Conservation (phyloP, 2,113 vertebrate genomes). For the Maccullochella peelii region DNA sequence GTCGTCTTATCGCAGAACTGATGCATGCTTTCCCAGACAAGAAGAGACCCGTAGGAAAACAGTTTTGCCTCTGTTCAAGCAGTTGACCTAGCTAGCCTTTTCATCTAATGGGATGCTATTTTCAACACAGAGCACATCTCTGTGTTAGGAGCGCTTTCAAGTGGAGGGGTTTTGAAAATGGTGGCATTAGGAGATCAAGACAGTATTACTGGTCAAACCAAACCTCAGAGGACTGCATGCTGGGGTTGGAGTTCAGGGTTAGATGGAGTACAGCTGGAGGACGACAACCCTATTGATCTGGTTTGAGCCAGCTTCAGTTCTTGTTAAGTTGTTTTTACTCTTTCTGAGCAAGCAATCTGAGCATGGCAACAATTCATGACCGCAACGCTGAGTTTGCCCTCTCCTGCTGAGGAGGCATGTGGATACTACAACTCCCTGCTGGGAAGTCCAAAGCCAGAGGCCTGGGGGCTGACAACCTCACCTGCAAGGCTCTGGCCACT, state of each 20-base stretch:
- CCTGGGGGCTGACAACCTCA: not conserved
- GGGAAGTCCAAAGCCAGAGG: constrained; percentile 9
- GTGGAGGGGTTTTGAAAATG: constrained; percentile 58
- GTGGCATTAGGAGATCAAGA: constrained; percentile 49
- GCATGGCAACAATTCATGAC: not conserved
- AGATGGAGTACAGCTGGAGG: not conserved
- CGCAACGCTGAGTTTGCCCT: constrained; percentile 14
- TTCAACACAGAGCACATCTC: constrained; percentile 72
- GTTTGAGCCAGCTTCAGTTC: constrained; percentile 8
- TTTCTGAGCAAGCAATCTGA: constrained; percentile 18
- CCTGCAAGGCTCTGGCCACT: constrained; percentile 37
- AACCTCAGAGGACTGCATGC: not conserved
- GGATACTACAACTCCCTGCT: constrained; percentile 26
- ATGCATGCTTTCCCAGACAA: constrained; percentile 55
- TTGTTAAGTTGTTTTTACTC: constrained; percentile 31
- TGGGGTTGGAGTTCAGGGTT: constrained; percentile 45
- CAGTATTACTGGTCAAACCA: constrained; percentile 10
- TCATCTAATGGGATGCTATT: constrained; percentile 72
- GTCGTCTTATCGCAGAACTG: constrained; percentile 59
- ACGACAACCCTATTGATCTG: not conserved
- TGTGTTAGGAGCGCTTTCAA: constrained; percentile 62
- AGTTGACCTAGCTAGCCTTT: constrained; percentile 75
- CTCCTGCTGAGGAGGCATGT: constrained; percentile 42
- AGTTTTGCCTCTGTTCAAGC: constrained; percentile 79
- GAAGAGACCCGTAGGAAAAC: constrained; percentile 69